Evolutionary conservation across 2,888 invertebrate genomes (phyloP), one percentile per base, ranked within the genome.

Genomic region (Himalopsyche kuldschensis): DNA sequence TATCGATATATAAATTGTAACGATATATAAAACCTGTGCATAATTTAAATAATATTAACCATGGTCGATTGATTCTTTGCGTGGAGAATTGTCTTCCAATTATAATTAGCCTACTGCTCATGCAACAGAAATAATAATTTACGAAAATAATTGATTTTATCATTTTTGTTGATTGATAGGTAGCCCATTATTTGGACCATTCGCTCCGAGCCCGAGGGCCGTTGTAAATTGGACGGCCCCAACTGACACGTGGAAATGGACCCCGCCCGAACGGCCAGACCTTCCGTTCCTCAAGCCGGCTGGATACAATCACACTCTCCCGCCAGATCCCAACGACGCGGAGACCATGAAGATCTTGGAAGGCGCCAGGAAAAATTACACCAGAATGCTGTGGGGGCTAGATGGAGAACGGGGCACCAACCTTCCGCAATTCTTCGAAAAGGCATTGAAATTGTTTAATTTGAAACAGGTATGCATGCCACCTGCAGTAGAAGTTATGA

Each of bases 371-470:
- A 77, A 69, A 20, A 83, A 83, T 41, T 83, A 83, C 32, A 80
- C 83, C 8, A 88, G 96, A 17, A 93, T 96, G 88, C 89, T 96
- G 47, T 96, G 96, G 96, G 93, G 93, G 86, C 91, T 93, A 87
- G 95, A 95, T 87, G 93, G 92, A 41, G 94, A 95, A 75, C 94
- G 95, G 87, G 93, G 94, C 78, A 92, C 94, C 11, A 95, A 95
- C 86, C 91, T 96, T 86, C 96, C 96, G 0, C 93, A 95, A 2
- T 95, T 97, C 87, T 95, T 97, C 15, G 96, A 97, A 87, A 96
- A 96, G 89, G 96, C 97, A 0, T 90, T 97, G 84, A 95, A 95
- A 88, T 90, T 97, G 80, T 91, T 97, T 48, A 97, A 97, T 89
- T 90, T 97, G 79, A 95, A 96, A 88, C 96, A 97, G 91, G 55